Evolutionary conservation across 2,797 vertebrate species (phyloP).

Genomic region (Poecile montanus): DNA sequence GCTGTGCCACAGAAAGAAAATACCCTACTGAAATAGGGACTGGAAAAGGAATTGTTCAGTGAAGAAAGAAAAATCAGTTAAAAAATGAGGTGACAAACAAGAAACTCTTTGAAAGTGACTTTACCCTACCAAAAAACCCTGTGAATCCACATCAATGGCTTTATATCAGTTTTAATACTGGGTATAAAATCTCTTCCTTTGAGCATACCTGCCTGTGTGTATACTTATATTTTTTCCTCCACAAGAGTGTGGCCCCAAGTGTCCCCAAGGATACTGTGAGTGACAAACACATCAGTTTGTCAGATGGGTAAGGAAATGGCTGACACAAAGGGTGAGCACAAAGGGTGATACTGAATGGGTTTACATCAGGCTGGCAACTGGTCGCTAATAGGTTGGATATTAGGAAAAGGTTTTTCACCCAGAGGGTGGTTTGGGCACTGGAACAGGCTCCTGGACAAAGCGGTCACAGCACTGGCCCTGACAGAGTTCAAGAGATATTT

Average conservation of each 20-base stretch:
- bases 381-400: neutral
- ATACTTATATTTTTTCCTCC: neutral
- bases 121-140: neutral
- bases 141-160: neutral
- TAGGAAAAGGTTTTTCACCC: neutral
- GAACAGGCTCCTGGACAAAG: neutral
- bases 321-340: neutral
- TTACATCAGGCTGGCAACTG: neutral
- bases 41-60: neutral
- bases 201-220: neutral
- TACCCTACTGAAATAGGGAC: neutral
- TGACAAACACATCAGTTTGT: neutral
- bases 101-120: neutral
- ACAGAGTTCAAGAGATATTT: neutral
- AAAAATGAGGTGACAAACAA: conserved; percentile 7
- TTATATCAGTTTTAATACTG: neutral
- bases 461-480: neutral
- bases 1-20: neutral
- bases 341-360: neutral
- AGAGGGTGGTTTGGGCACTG: neutral
- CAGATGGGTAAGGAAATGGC: neutral
- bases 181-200: neutral
- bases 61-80: neutral
- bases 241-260: neutral
- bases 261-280: neutral